These are phyloP conservation scores for Chelonus formosanus DNA, from an alignment of 2,888 invertebrate genomes.

Conservation along the genomic window DNA sequence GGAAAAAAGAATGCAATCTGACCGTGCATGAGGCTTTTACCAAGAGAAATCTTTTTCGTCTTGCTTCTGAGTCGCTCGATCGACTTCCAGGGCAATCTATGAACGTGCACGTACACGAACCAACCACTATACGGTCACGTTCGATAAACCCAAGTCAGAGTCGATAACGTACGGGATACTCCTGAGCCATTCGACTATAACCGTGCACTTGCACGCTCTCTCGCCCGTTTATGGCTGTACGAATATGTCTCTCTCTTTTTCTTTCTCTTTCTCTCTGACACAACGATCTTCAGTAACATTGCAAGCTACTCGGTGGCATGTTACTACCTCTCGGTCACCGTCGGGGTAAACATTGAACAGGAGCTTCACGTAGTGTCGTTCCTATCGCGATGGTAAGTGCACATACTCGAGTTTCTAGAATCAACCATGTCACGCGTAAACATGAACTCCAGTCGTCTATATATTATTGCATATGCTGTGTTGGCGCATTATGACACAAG, in stretches of 20 bases:
- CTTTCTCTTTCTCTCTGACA: constrained; percentile 23
- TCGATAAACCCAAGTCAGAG: constrained; percentile 30
- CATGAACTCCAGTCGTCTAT: constrained; percentile 16
- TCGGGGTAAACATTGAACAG: constrained; percentile 30
- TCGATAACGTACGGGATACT: constrained; percentile 29
- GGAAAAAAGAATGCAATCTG: constrained; percentile 19
- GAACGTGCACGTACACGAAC: constrained; percentile 14
- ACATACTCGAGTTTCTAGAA: constrained; percentile 12
- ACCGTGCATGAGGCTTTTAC: constrained; percentile 10
- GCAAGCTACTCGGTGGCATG: constrained; percentile 9
- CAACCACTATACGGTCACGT: constrained; percentile 31
- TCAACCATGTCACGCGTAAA: constrained; percentile 22
- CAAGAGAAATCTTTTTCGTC: constrained; percentile 10
- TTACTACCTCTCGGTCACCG: constrained; percentile 22
- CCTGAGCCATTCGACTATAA: constrained; percentile 25
- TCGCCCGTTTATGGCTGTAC: constrained; percentile 17
- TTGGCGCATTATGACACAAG: constrained; percentile 18
- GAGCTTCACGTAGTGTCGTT: constrained; percentile 26
- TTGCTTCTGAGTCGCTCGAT: constrained; percentile 12
- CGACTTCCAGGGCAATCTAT: constrained; percentile 26
- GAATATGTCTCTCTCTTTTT: constrained; percentile 17
- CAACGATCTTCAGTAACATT: constrained; percentile 23
- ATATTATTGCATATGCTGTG: constrained; percentile 11
- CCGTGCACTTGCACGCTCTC: constrained; percentile 27
- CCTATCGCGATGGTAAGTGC: constrained; percentile 31